Evolutionary conservation across 2,797 vertebrate genomes (phyloP).

Genomic region (Carcharodon carcharias): DNA sequence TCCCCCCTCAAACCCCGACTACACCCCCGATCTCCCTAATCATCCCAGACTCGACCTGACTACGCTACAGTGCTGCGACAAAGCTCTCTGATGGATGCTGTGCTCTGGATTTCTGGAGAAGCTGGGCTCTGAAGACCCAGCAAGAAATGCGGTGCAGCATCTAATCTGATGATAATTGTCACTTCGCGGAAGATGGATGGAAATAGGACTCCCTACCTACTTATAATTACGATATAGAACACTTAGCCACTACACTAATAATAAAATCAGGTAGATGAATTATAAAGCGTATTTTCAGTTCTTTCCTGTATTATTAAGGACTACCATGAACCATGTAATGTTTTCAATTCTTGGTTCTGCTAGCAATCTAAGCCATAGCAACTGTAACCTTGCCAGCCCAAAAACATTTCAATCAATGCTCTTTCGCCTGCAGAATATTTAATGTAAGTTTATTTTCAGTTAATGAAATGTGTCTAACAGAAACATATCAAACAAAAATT

Average conservation of each 20-base stretch:
- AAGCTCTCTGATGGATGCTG: too few species aligned
- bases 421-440: neutral
- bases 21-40: too few species aligned
- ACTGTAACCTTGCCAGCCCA: constrained; percentile 5
- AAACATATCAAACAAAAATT: neutral
- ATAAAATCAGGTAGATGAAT: neutral
- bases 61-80: too few species aligned
- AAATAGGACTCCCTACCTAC: neutral
- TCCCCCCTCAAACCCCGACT: too few species aligned
- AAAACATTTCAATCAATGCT: neutral
- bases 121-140: too few species aligned
- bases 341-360: neutral
- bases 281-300: neutral
- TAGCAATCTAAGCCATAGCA: neutral
- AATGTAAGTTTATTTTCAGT: neutral
- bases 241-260: neutral
- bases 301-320: neutral
- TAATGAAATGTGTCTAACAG: neutral
- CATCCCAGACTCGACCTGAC: too few species aligned
- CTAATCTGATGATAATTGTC: too few species aligned
- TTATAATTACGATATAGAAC: neutral
- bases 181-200: neutral
- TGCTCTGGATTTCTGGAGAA: too few species aligned
- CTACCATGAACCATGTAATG: neutral
- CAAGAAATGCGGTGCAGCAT: too few species aligned